Evolutionary conservation across 2,113 vertebrate species (phyloP).

Genomic region (Aldabrachelys gigantea): DNA sequence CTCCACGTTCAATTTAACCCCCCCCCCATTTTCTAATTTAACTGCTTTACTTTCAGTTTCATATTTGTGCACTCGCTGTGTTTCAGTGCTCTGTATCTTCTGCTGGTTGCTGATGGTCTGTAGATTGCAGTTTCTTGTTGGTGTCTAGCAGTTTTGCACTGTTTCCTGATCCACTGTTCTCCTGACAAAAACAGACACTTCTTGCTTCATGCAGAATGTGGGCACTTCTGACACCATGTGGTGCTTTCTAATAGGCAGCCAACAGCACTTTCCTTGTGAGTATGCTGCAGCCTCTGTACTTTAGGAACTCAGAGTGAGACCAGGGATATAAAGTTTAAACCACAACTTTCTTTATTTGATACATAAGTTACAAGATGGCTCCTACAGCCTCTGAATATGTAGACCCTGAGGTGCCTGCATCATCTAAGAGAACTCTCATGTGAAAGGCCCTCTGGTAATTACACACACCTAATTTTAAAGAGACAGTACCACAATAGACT

Average conservation of each 20-base stretch:
- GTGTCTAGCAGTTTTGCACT: background rate
- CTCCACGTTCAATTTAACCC: background rate
- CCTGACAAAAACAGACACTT: background rate
- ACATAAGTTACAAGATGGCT: background rate
- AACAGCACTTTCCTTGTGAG: background rate
- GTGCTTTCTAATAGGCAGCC: background rate
- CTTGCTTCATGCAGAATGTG: background rate
- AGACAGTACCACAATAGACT: background rate
- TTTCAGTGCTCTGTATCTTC: background rate
- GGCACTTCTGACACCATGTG: background rate
- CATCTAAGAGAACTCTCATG: background rate
- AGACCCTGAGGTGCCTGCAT: background rate
- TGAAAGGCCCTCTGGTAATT: background rate
- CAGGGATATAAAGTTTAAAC: background rate
- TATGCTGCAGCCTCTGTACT: background rate
- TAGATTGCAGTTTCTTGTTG: background rate
- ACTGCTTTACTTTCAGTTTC: background rate
- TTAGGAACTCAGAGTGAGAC: background rate
- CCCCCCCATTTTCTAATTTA: background rate
- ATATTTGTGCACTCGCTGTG: background rate
- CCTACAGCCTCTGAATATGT: background rate
- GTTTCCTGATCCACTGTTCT: background rate
- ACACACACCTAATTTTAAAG: background rate
- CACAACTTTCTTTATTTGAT: background rate
- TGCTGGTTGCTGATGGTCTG: background rate